These are phyloP conservation scores for Nymphalis polychloros DNA, from an alignment of 2,888 invertebrate species.

Conservation along the genomic window DNA sequence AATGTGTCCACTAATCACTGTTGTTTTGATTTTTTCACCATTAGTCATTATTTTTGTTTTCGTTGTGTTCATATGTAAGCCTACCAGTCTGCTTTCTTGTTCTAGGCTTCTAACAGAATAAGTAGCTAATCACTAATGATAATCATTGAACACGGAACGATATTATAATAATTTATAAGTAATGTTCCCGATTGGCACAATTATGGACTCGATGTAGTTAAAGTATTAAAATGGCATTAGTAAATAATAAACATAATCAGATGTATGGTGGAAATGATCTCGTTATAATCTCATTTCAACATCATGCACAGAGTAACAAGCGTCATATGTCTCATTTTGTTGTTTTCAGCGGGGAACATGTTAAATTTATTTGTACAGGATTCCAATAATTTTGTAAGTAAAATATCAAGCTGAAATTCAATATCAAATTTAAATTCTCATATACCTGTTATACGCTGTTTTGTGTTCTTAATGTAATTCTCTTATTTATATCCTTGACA, in stretches of 20 bases:
- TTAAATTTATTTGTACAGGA: constrained; percentile 2
- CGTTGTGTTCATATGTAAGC: no score
- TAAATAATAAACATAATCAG: not conserved
- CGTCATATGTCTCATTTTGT: not conserved
- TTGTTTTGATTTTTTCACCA: no score
- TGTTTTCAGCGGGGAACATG: not conserved
- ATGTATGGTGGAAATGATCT: not conserved
- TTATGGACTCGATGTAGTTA: not conserved
- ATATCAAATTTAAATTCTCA: no score
- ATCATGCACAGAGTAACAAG: constrained; percentile 5
- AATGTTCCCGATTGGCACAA: not conserved
- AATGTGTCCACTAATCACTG: no score
- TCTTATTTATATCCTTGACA: not conserved
- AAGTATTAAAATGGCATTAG: not conserved
- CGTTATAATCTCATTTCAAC: constrained; percentile 11
- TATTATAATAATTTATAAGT: not conserved
- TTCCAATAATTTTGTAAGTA: constrained; percentile 28
- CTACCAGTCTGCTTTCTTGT: no score
- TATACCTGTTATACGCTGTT: no score
- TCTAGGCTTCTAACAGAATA: no score
- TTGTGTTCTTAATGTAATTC: no score
- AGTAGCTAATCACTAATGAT: not conserved
- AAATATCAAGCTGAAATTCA: not conserved
- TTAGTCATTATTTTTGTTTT: no score
- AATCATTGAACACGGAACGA: not conserved